These are phyloP conservation scores for Silvanus unidentatus DNA, from an alignment of 2,888 invertebrate species.

Conservation along the genomic window DNA sequence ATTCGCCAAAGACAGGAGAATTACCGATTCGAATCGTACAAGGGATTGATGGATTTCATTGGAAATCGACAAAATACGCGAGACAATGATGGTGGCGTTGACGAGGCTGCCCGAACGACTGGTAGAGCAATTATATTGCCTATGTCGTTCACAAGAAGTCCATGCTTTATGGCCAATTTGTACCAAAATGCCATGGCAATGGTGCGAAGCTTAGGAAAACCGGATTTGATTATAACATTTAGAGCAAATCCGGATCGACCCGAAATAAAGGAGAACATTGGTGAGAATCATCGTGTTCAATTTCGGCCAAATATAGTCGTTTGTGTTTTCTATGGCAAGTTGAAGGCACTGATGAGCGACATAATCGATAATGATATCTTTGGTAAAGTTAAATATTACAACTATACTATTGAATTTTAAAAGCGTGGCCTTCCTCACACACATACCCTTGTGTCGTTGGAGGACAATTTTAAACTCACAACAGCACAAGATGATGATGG, in stretches of 20 bases:
- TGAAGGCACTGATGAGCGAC: not conserved
- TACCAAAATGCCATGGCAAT: slow-evolving; percentile 45
- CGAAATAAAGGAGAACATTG: slow-evolving; percentile 38
- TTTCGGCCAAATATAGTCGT: slow-evolving; percentile 38
- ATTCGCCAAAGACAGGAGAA: no score
- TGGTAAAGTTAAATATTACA: not conserved
- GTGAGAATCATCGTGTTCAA: slow-evolving; percentile 22
- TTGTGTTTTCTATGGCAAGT: slow-evolving; percentile 3
- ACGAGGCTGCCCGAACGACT: no score
- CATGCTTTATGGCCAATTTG: slow-evolving; percentile 36
- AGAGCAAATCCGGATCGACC: slow-evolving; percentile 44
- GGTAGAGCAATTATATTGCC: slow-evolving; percentile 29
- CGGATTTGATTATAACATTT: slow-evolving; percentile 41
- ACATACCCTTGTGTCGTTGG: not conserved
- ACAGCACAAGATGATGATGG: not conserved
- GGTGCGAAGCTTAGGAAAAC: slow-evolving; percentile 38
- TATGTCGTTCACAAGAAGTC: slow-evolving; percentile 17
- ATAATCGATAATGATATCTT: not conserved
- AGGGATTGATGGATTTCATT: no score
- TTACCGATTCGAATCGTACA: no score
- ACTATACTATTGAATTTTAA: not conserved
- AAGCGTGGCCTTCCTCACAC: not conserved
- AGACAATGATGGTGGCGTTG: no score
- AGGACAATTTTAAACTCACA: not conserved
- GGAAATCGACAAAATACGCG: no score